Conservation (phyloP, 2,113 vertebrate genomes). For the Sialia sialis region DNA sequence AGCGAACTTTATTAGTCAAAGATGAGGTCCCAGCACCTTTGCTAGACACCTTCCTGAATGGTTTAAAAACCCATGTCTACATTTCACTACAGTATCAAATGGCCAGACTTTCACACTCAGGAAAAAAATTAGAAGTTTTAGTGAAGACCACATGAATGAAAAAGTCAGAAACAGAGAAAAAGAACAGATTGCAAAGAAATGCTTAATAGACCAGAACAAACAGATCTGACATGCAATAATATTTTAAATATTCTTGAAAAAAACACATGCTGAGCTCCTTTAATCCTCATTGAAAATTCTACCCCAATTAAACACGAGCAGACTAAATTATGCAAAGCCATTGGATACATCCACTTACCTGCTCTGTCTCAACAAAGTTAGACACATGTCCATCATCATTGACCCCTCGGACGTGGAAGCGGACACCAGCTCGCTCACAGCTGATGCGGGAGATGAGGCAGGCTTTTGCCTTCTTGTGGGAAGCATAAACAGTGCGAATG, state of each 20-base stretch:
- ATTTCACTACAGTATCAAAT: neutral
- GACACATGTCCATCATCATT: slow-evolving; percentile 79
- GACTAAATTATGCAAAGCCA: slow-evolving; percentile 8
- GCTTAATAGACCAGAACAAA: neutral
- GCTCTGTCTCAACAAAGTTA: slow-evolving; percentile 81
- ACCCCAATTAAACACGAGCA: neutral
- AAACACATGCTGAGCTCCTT: neutral
- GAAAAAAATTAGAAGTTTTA: neutral
- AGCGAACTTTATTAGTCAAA: neutral
- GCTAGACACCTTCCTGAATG: neutral
- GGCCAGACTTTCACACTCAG: neutral
- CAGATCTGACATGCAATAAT: neutral
- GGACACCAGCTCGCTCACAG: slow-evolving; percentile 68
- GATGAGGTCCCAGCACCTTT: neutral
- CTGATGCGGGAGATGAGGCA: slow-evolving; percentile 81
- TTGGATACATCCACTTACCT: slow-evolving; percentile 59
- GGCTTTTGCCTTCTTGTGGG: slow-evolving; percentile 79
- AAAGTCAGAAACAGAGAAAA: neutral
- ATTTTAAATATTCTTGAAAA: neutral
- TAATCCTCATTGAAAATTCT: neutral
- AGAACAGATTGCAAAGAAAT: neutral
- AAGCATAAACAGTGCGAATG: slow-evolving; percentile 77
- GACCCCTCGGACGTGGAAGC: slow-evolving; percentile 73
- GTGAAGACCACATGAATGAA: neutral
- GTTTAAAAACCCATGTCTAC: neutral